Conservation (phyloP, 2,797 vertebrate species). For the Aphelocoma californica region DNA sequence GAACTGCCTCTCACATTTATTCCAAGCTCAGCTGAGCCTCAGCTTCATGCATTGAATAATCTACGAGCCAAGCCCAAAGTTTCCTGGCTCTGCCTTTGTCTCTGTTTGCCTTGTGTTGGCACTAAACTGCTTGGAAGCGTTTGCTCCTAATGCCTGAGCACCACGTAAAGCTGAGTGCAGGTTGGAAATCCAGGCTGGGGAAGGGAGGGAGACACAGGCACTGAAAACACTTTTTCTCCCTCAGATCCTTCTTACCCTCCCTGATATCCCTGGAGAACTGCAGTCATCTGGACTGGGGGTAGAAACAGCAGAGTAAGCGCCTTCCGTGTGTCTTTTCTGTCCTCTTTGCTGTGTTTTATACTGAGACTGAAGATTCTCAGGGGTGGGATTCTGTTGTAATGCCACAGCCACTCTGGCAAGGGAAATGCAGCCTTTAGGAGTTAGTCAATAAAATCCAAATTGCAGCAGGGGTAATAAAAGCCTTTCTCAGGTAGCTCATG, state of each 20-base stretch:
- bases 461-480: neutral
- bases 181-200: neutral
- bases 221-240: neutral
- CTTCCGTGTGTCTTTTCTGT: neutral
- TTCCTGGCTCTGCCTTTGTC: neutral
- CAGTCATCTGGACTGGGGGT: neutral
- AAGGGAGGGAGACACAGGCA: neutral
- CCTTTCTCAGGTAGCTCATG: neutral
- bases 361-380: neutral
- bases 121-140: neutral
- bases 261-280: neutral
- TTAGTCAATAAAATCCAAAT: neutral
- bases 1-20: neutral
- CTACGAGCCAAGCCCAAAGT: neutral
- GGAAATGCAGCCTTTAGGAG: neutral
- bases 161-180: neutral
- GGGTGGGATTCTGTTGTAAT: neutral
- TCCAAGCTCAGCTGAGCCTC: conserved; percentile 12
- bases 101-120: neutral
- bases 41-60: neutral
- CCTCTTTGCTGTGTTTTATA: neutral
- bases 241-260: neutral
- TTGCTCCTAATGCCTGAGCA: neutral
- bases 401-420: neutral
- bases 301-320: neutral